Conservation (phyloP, 1,140 invertebrate species). For the Octopus bimaculoides region DNA sequence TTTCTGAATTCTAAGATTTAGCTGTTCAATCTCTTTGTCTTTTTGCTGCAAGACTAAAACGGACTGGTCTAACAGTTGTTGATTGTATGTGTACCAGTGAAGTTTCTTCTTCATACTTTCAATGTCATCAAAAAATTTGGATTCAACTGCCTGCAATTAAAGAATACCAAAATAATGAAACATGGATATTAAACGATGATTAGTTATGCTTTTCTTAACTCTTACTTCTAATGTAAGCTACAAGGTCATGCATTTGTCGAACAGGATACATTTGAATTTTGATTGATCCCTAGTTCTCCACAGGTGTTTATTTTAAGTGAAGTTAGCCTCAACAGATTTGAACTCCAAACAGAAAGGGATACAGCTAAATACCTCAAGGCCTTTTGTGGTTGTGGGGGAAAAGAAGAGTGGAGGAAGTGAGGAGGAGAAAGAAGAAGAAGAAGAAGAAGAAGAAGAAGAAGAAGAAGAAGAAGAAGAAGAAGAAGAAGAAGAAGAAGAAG, state of each 20-base stretch:
- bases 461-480: constrained; percentile 12
- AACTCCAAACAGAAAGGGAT: no score
- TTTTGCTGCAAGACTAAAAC: constrained; percentile 34
- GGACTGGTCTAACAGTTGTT: constrained; percentile 50
- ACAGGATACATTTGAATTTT: neutral
- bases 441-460: constrained; percentile 11
- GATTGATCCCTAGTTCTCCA: no score
- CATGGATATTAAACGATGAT: no score
- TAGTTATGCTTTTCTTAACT: no score
- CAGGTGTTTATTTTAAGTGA: no score
- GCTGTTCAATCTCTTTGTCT: constrained; percentile 46
- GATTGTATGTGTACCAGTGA: constrained; percentile 55
- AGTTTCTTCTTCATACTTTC: constrained; percentile 46
- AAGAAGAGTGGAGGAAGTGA: neutral
- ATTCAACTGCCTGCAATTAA: constrained; percentile 37
- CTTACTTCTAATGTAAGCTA: no score
- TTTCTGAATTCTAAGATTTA: constrained; percentile 47
- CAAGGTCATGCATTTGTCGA: no score
- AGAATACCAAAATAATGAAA: no score
- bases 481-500: neutral
- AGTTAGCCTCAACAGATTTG: no score
- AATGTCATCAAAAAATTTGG: constrained; percentile 41
- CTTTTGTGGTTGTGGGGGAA: no score
- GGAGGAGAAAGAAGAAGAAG: neutral
- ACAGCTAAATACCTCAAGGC: no score